Evolutionary conservation across 35 echinoderm and acorn worm species (phyloP).

Genomic region (Ophiothrix spiculata): DNA sequence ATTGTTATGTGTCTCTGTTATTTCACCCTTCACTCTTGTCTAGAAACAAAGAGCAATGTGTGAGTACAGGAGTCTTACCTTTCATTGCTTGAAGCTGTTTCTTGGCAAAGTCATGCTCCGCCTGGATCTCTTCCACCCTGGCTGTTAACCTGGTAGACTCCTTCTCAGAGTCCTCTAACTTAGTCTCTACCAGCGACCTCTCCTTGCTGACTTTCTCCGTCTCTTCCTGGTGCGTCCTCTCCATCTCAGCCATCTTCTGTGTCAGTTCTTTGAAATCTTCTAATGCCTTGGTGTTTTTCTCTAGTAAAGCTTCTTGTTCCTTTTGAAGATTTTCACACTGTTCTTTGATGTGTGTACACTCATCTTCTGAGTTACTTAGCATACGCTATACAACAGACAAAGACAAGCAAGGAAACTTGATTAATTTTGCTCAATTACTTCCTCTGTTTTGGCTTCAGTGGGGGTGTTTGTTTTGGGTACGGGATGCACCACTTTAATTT

Average conservation of each 20-base stretch:
- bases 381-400: constrained; percentile 61
- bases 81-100: constrained; percentile 37
- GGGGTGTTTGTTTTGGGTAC: no score
- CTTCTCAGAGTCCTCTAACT: constrained; percentile 21
- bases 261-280: constrained; percentile 60
- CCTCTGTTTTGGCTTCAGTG: no score
- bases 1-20: no score
- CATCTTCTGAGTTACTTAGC: constrained; percentile 92
- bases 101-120: constrained; percentile 61
- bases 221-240: constrained; percentile 78
- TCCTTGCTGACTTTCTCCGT: neutral
- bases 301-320: constrained; percentile 66
- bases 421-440: no score
- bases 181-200: neutral
- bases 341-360: constrained; percentile 65
- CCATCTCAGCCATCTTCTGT: constrained; percentile 52
- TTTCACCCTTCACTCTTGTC: no score
- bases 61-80: no score
- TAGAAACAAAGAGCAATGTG: no score
- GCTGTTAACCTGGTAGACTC: constrained; percentile 44
- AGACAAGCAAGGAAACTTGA: neutral
- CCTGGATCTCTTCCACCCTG: constrained; percentile 68
- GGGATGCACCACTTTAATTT: no score
- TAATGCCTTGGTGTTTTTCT: constrained; percentile 68
- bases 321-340: constrained; percentile 70